Evolutionary conservation across 2,113 vertebrate species (phyloP), one percentile per base, ranked within the genome.

Genomic region (Okapia johnstoni): DNA sequence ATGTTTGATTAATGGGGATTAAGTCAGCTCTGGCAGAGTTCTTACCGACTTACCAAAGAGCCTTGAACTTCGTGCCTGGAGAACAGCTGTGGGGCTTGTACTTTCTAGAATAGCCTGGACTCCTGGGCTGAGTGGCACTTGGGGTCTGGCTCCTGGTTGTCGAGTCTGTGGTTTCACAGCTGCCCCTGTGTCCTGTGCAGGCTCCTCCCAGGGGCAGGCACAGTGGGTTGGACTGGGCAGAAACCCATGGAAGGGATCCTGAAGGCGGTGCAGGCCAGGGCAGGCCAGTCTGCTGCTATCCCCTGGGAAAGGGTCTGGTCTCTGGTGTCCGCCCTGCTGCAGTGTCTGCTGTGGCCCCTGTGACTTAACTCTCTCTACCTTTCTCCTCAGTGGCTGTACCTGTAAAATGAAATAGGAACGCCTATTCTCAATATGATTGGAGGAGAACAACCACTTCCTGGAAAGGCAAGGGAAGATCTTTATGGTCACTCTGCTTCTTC

Each of bases 31-130:
- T 89, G 95, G 88, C 15, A 9, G 93, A 63, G 70, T 1, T 55
- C 58, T n/a, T 57, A 83, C 81, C 76, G 52, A 93, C 97, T 83
- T 46, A 16, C 2, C 23, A n/a, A 96, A 57, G 36, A 58, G 55
- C 23, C 36, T 50, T 60, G 79, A 89, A 63, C 57, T 83, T 8
- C 3, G 7, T 19, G 50, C 50, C 88, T 40, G n/a, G 93, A 66
- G 92, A 93, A 96, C 86, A 96, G 97, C 97, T 93, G 95, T n/a
- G 58, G 85, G 60, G 48, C 84, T 92, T 14, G 26, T 57, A 17
- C 84, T 85, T 90, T 96, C 83, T 0, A 3, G 93, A 43, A 77
- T 1, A 48, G 76, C 43, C 13, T 2, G 2, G 17, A 54, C 46
- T 89, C 79, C 25, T 10, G 43, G 33, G 63, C 60, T 1, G 23